These are phyloP conservation scores for Ennomos erosarius DNA, from an alignment of 2,888 invertebrate species.

Conservation along the genomic window DNA sequence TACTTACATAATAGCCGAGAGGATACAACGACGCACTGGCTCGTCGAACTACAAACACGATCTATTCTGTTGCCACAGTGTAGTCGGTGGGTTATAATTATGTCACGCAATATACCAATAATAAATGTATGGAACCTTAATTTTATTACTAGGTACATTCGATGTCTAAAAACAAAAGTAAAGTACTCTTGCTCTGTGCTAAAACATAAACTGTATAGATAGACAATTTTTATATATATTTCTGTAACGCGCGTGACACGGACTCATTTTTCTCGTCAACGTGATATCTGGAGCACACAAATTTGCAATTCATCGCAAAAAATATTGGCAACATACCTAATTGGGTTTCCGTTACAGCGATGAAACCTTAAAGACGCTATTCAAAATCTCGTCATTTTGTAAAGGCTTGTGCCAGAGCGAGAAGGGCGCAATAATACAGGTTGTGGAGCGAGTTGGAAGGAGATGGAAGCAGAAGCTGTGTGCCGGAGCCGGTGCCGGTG, in stretches of 20 bases:
- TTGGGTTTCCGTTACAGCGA: constrained; percentile 29
- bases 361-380: constrained; percentile 26
- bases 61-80: no score
- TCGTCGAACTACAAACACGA: not conserved
- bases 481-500: not conserved
- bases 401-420: constrained; percentile 11
- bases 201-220: no score
- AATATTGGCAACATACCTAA: constrained; percentile 30
- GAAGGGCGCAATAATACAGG: not conserved
- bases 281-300: constrained; percentile 19
- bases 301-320: constrained; percentile 23
- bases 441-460: not conserved
- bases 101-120: no score
- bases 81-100: no score
- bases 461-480: not conserved
- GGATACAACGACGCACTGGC: no score
- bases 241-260: not conserved
- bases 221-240: no score
- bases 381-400: constrained; percentile 19
- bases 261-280: constrained; percentile 8
- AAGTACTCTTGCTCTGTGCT: no score
- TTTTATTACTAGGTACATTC: no score
- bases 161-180: no score
- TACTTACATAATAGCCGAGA: not conserved
- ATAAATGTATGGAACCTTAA: no score